These are phyloP conservation scores for Meta bourneti DNA, from an alignment of 2,888 invertebrate species.

Conservation along the genomic window DNA sequence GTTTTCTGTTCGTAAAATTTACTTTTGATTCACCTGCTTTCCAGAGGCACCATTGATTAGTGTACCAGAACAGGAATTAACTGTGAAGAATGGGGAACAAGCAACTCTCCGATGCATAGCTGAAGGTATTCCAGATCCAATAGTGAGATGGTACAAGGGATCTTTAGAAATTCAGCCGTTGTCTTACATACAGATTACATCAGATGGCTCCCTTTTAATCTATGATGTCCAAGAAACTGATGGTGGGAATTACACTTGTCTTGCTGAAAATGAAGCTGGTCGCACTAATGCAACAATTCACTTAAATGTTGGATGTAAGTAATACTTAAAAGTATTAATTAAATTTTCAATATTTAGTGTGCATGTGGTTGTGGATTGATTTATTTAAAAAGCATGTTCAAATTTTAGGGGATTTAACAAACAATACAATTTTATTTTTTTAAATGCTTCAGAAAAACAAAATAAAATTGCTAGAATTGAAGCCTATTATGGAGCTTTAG, in stretches of 20 bases:
- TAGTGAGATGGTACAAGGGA: slow-evolving; percentile 78
- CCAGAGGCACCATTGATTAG: slow-evolving; percentile 71
- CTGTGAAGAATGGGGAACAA: slow-evolving; percentile 73
- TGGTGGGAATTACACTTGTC: slow-evolving; percentile 84
- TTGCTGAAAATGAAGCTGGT: slow-evolving; percentile 85
- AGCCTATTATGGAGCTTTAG: too few relatives aligned
- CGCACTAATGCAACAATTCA: slow-evolving; percentile 83
- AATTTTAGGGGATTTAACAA: not conserved
- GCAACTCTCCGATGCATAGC: slow-evolving; percentile 78
- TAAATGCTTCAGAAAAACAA: too few relatives aligned
- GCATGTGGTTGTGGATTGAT: not conserved
- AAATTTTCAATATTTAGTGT: slow-evolving; percentile 78
- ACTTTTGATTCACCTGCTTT: not conserved
- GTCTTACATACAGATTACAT: slow-evolving; percentile 68
- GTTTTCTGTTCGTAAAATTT: not conserved
- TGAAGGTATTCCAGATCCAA: slow-evolving; percentile 80
- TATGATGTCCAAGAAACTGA: slow-evolving; percentile 80
- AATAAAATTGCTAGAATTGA: too few relatives aligned
- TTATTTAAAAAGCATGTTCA: not conserved
- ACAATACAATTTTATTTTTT: not conserved
- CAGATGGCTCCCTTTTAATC: slow-evolving; percentile 79
- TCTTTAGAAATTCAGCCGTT: slow-evolving; percentile 64
- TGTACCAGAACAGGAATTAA: slow-evolving; percentile 54
- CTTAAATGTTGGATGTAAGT: slow-evolving; percentile 83
- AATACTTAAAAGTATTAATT: slow-evolving; percentile 69